Base-by-base conservation (phyloP, 2,888 invertebrate species). In the Eurytoma adleriae region DNA sequence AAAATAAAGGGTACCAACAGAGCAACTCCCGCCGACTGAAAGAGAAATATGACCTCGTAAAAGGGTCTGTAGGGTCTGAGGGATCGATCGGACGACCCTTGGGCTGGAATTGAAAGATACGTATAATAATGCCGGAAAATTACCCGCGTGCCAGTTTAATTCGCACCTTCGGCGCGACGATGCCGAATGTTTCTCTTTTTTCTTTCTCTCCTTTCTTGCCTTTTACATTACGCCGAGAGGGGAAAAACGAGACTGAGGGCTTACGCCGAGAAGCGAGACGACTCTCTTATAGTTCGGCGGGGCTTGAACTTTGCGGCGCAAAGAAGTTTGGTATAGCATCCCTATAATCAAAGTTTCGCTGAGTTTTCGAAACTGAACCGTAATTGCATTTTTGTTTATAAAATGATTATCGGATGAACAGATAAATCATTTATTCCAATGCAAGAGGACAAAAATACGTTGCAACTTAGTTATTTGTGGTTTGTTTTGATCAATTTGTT, bases 101-200 rank as follows among this genome's bases (percentile, higher is more conserved):
- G 12, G 24, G 56, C 50, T 59, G n/a, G 50, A 20, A 75, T 67
- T 27, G 74, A 67, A n/a, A 74, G 57, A 67, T 74, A 66, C 48
- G 57, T 48, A 5, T 40, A 7, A 40, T 40, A 74, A 57, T 75
- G 24, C 62, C 56, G 30, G 67, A 66, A 73, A 73, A 73, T 66
- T 73, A 56, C 64, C 66, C 24, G 3, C 4, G 20, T 1, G 12
- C 48, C 52, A 16, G 54, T 76, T 76, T 69, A 62, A 76, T 76
- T 76, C 69, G 69, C 76, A 56, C 76, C 69, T 69, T 14, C 27
- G 3, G 30, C 20, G 1, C 16, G 12, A 13, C 16, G 20, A 14
- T 52, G 48, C 16, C 24, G 4, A 18, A 57, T 14, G 18, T 13
- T 14, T 68, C 30, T 68, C 16, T 67, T 13, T 59, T 40, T 14